Evolutionary conservation across 2,797 vertebrate species (phyloP).

Genomic region (Sebastes trivittatus): DNA sequence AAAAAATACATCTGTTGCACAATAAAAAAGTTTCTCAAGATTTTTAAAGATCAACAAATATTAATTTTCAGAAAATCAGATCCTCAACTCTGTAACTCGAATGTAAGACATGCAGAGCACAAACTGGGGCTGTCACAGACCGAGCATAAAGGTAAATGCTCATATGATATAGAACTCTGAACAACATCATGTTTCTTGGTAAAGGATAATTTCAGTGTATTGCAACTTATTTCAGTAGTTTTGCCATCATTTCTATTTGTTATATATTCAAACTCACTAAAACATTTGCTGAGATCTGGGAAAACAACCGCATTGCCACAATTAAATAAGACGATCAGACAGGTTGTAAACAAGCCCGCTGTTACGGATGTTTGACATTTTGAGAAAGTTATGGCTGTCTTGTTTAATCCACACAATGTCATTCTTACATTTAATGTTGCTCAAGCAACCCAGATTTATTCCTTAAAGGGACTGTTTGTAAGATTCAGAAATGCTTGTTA

Average conservation of each 20-base stretch:
- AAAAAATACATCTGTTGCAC: not conserved
- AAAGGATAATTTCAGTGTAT: not conserved
- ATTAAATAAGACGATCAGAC: not conserved
- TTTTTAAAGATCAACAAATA: not conserved
- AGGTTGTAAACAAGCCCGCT: not conserved
- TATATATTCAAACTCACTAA: not conserved
- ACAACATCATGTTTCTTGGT: not conserved
- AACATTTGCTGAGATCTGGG: not conserved
- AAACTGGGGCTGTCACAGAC: not conserved
- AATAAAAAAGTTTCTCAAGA: not conserved
- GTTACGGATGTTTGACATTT: too few relatives aligned
- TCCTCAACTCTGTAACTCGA: not conserved
- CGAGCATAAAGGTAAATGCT: not conserved
- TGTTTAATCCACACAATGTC: too few relatives aligned
- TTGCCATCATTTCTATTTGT: not conserved
- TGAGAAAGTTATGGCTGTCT: too few relatives aligned
- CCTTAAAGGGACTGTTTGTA: too few relatives aligned
- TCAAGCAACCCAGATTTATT: too few relatives aligned
- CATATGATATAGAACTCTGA: not conserved
- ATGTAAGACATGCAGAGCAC: not conserved
- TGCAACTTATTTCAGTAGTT: not conserved
- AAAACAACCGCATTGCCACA: not conserved
- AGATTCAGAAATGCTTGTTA: too few relatives aligned
- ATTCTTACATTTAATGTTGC: too few relatives aligned
- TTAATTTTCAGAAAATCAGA: not conserved